A percentile compares a stretch with the other conserved stretches of the same genome.
phyloP scores from a whole-genome alignment of 1,140 invertebrate genomes.

The Choristoneura fumiferana region DNA sequence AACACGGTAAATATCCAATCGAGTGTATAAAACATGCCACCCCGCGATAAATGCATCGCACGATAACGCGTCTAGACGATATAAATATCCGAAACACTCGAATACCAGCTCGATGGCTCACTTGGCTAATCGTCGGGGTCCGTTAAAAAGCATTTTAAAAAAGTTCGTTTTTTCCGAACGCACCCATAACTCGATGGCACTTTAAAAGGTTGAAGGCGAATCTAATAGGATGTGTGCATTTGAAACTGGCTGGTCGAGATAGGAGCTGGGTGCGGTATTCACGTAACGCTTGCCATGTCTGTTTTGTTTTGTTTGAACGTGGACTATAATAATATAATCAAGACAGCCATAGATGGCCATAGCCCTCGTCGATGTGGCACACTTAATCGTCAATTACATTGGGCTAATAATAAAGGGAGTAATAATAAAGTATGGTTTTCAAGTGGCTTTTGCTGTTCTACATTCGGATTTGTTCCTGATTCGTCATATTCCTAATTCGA shows the following conservation, averaged over 20 bases:
- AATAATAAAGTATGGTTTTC: too few relatives aligned
- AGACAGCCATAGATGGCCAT: background rate
- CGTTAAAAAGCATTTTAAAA: conserved; percentile 50
- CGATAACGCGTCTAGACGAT: conserved; percentile 72
- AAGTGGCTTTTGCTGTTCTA: too few relatives aligned
- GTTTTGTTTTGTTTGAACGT: background rate
- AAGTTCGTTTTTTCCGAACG: conserved; percentile 51
- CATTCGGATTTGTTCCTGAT: too few relatives aligned
- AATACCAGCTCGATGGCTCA: conserved; percentile 71
- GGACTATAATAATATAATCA: background rate
- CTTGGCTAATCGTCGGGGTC: conserved; percentile 70
- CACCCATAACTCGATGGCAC: conserved; percentile 62
- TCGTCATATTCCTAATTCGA: too few relatives aligned
- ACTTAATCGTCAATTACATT: too few relatives aligned
- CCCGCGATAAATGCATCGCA: conserved; percentile 58
- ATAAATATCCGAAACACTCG: conserved; percentile 73
- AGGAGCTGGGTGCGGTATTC: conserved; percentile 7
- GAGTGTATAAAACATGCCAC: conserved; percentile 70
- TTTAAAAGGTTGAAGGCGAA: conserved; percentile 74
- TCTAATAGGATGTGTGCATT: conserved; percentile 65
- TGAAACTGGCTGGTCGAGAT: conserved; percentile 27
- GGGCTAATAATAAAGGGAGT: too few relatives aligned
- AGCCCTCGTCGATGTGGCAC: background rate
- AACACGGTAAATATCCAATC: conserved; percentile 33
- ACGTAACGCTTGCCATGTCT: background rate